These are phyloP conservation scores for Pseudobourletiella spinata DNA, from an alignment of 1,140 invertebrate genomes.

Conservation along the genomic window DNA sequence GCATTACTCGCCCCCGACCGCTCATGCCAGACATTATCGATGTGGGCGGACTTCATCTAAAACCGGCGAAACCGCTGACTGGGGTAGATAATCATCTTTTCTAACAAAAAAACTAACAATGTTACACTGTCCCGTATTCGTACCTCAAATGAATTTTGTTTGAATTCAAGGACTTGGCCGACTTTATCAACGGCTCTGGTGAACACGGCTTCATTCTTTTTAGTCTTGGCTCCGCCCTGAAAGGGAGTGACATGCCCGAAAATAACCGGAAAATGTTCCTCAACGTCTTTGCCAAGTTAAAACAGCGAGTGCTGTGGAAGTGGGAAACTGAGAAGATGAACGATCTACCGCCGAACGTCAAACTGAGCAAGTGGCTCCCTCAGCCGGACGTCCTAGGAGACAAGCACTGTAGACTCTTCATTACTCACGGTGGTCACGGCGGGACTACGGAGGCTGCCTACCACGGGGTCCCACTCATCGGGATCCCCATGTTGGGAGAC, in stretches of 20 bases:
- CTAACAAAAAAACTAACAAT: neutral
- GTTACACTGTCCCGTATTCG: slow-evolving; percentile 15
- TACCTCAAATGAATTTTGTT: slow-evolving; percentile 51
- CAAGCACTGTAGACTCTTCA: slow-evolving; percentile 13
- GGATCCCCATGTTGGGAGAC: slow-evolving; percentile 45
- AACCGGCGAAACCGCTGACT: neutral
- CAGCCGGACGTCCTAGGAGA: slow-evolving; percentile 46
- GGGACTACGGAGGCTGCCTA: slow-evolving; percentile 9
- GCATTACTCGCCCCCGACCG: slow-evolving; percentile 42
- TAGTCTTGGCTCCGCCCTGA: slow-evolving; percentile 51
- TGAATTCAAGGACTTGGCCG: slow-evolving; percentile 31
- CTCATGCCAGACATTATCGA: slow-evolving; percentile 48
- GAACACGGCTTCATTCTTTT: slow-evolving; percentile 56
- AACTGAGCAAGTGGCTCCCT: slow-evolving; percentile 56
- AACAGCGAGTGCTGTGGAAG: slow-evolving; percentile 60
- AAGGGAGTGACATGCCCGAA: slow-evolving; percentile 18
- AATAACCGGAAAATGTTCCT: slow-evolving; percentile 16
- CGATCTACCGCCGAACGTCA: slow-evolving; percentile 49
- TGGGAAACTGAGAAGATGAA: slow-evolving; percentile 46
- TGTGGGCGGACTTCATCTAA: slow-evolving; percentile 39
- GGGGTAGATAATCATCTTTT: neutral
- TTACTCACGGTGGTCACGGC: slow-evolving; percentile 9
- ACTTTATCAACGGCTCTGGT: slow-evolving; percentile 32
- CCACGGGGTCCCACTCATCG: slow-evolving; percentile 12
- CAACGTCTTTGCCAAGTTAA: slow-evolving; percentile 38